These are phyloP conservation scores for Bombus polaris DNA, from an alignment of 1,140 invertebrate species.

Conservation along the genomic window DNA sequence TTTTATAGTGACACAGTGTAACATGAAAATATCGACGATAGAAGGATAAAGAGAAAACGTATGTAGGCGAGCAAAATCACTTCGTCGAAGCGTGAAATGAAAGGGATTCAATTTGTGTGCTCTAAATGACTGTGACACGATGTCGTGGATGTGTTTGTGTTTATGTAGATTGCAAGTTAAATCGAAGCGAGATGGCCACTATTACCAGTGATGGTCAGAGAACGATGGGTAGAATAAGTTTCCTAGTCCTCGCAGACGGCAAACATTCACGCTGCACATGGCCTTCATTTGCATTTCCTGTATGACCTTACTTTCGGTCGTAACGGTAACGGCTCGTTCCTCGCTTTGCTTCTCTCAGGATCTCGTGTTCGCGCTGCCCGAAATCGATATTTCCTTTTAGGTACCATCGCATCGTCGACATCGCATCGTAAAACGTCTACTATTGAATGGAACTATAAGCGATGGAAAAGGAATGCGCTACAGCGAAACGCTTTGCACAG, in stretches of 20 bases:
- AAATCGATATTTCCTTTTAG: constrained; percentile 2
- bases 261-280: constrained; percentile 53
- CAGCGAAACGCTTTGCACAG: background rate
- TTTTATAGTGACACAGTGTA: background rate
- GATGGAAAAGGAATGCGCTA: background rate
- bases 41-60: background rate
- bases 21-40: background rate
- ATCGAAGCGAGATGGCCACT: constrained; percentile 17
- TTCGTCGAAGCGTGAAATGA: no score
- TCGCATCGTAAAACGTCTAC: background rate
- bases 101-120: constrained; percentile 26
- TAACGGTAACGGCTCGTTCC: no score
- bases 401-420: background rate
- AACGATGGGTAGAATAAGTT: constrained; percentile 8
- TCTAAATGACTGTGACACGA: background rate
- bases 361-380: no score
- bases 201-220: constrained; percentile 16
- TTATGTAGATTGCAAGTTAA: constrained; percentile 25
- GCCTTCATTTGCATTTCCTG: constrained; percentile 31
- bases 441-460: background rate
- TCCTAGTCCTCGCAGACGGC: constrained; percentile 10
- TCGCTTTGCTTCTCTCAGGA: no score
- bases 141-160: background rate
- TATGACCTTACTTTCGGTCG: background rate
- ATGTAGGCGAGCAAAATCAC: background rate